Base-by-base conservation (phyloP, 2,113 vertebrate species). In the Varanus komodoensis region DNA sequence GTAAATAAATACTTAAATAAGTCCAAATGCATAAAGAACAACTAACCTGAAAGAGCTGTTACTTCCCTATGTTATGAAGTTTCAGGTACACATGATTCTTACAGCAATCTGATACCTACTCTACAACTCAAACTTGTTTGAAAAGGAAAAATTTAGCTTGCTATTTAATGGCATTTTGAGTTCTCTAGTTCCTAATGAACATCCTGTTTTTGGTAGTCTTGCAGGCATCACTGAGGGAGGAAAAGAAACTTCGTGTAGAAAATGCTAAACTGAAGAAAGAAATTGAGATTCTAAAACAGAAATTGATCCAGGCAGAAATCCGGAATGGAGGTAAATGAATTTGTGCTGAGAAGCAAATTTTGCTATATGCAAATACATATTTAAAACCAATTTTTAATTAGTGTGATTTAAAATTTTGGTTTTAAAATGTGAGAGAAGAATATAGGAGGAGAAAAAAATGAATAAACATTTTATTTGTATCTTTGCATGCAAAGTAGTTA, bases 181-280 rank as follows among this genome's bases (percentile, higher is more conserved):
- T 25, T 0, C 0, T 50, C 14, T 14, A 0, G 0, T 17, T 64
- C 88, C 75, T 92, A 94, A 90, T 79, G 4, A 64, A 9, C 44
- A 92, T 91, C 94, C 54, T 89, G 52, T 89, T 92, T 32, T 67
- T 91, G 93, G 38, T 92, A 99, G 99, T 98, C 91, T 96, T 98
- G 89, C 99, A 99, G 96, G 97, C 98, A 94, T 98, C 98, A 86
- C 96, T 98, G 38, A 96, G 97, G 93, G 99, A 99, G 95, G 98
- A 99, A 95, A 99, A 99, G 97, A 99, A 99, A 91, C 98, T 99
- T 88, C 97, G 98, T 96, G 98, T 98, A 93, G 99, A 99, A 97
- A 99, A 99, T 93, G 97, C 98, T 86, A 99, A 98, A 94, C 92
- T 99, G 94, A 99, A 98, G 97, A 98, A 98, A 91, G 98, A 99